Evolutionary conservation across 2,797 vertebrate genomes (phyloP), one percentile per base, ranked within the genome.

Genomic region (Fundulus diaphanus): DNA sequence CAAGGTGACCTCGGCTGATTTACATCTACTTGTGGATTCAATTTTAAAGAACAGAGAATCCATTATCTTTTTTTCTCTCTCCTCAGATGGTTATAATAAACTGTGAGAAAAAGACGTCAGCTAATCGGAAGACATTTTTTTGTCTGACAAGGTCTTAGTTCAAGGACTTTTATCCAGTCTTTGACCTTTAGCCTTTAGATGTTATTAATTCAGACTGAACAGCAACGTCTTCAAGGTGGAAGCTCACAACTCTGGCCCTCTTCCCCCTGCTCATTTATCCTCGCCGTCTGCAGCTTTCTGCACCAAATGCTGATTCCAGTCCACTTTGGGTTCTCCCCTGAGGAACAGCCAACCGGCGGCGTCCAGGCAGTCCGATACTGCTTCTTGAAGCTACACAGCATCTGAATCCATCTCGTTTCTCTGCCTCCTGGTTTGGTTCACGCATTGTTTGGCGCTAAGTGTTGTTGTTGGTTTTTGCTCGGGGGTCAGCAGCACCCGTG

Each of bases 201-300:
- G n/a, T 1, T 24, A 51, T 57, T 57, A 11, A 63, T 63, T 63
- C 59, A 63, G 44, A 13, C 12, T 51, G 49, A 24, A 51, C 49
- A 51, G 49, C 49, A 51, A 24, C 1, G 7, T 51, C 63, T 56
- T 68, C 29, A 37, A 51, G 70, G 52, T 72, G 74, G 63, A 54
- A 42, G 29, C 11, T 16, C 65, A 49, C n/a, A 16, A 37, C 75
- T 22, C 68, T 40, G 20, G 16, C 9, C 29, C 46, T 49, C 72
- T 33, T 72, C 73, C 74, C 71, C 16, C 72, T 11, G 44, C 71
- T 88, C 84, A 69, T 86, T 84, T 72, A 76, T 86, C 66, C 77
- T 77, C 49, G 16, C 35, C 33, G 24, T 82, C 35, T 37, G 16
- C 29, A 5, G 9, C 69, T 48, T 54, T 52, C 49, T n/a, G 27